Evolutionary conservation across 2,888 invertebrate species (phyloP).

Genomic region (Leptopilina drosophilae): DNA sequence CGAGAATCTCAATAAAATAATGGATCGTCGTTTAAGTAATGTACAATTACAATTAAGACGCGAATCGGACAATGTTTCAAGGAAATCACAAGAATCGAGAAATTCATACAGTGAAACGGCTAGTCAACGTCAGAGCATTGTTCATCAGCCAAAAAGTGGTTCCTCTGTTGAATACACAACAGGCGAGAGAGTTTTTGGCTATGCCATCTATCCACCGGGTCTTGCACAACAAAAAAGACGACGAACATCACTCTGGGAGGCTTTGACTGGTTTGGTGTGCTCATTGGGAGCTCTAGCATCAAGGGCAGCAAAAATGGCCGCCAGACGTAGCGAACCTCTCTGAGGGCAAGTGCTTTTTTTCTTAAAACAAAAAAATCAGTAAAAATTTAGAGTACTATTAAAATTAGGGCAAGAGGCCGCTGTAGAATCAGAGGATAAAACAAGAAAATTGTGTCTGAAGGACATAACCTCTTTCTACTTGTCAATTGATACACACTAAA

Average conservation of each 20-base stretch:
- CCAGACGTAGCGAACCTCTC: slow-evolving; percentile 68
- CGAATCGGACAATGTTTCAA: slow-evolving; percentile 37
- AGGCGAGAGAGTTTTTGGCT: slow-evolving; percentile 48
- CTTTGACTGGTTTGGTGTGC: slow-evolving; percentile 77
- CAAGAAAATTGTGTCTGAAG: not conserved
- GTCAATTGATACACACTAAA: slow-evolving; percentile 70
- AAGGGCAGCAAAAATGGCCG: slow-evolving; percentile 74
- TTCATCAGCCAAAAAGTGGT: slow-evolving; percentile 62
- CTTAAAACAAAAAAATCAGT: not conserved
- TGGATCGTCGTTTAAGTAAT: slow-evolving; percentile 72
- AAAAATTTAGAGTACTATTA: not conserved
- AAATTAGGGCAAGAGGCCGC: slow-evolving; percentile 15
- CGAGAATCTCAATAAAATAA: slow-evolving; percentile 69
- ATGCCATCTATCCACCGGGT: slow-evolving; percentile 58
- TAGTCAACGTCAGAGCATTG: slow-evolving; percentile 52
- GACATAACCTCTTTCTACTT: slow-evolving; percentile 69
- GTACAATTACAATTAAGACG: slow-evolving; percentile 61
- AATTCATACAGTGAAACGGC: slow-evolving; percentile 46
- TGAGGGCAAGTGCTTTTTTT: slow-evolving; percentile 56
- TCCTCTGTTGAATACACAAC: slow-evolving; percentile 49
- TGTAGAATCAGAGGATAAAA: slow-evolving; percentile 33
- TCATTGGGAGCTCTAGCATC: slow-evolving; percentile 76
- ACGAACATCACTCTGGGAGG: slow-evolving; percentile 75
- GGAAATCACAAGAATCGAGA: slow-evolving; percentile 47
- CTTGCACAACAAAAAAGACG: slow-evolving; percentile 65